phyloP scores from a whole-genome alignment of 2,888 invertebrate species.

The Aphidius colemani region DNA sequence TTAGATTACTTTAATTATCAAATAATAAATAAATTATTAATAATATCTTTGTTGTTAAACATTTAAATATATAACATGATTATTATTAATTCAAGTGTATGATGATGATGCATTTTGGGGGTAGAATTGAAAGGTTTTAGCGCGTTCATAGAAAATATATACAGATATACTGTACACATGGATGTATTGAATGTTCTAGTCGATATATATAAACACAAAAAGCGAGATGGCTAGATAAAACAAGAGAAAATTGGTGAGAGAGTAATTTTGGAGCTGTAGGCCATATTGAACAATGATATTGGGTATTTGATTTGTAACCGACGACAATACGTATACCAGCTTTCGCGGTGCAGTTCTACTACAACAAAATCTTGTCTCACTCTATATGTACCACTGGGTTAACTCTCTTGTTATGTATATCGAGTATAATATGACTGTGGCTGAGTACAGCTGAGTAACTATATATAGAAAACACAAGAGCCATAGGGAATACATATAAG shows the following conservation, averaged over 20 bases:
- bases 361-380: conserved; percentile 16
- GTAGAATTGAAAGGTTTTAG: background rate
- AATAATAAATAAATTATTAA: too few relatives aligned
- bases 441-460: conserved; percentile 1
- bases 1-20: background rate
- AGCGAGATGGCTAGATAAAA: conserved; percentile 17
- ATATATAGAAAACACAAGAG: background rate
- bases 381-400: conserved; percentile 18
- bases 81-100: too few relatives aligned
- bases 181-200: too few relatives aligned
- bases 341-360: conserved; percentile 27
- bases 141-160: too few relatives aligned
- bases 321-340: conserved; percentile 56
- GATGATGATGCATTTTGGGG: background rate
- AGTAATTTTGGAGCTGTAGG: conserved; percentile 27
- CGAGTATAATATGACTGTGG: background rate
- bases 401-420: conserved; percentile 1
- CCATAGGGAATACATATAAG: too few relatives aligned
- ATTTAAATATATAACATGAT: background rate
- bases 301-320: conserved; percentile 60
- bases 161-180: too few relatives aligned
- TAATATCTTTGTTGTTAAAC: background rate
- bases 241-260: conserved; percentile 25
- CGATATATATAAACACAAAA: too few relatives aligned
- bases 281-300: conserved; percentile 58